Base-by-base conservation (phyloP, 2,888 invertebrate genomes). In the Muscina levida region DNA sequence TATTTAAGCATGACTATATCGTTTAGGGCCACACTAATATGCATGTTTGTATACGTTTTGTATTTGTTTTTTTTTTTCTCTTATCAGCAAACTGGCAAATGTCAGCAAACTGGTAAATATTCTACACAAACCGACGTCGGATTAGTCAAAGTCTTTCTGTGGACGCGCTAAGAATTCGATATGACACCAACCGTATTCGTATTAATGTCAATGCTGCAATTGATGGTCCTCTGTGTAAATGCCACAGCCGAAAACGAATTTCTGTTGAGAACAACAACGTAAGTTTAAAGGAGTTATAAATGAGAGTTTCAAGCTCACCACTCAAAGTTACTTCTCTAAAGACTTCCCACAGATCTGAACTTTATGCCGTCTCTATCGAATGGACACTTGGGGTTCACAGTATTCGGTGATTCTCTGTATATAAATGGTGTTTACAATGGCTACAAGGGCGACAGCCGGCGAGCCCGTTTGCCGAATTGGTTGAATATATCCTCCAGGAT, bases 371-470 rank as follows among this genome's bases (percentile, higher is more conserved):
- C 93, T 0, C 87, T 93, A 2, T 92, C 93, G 0, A 93, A 93
- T 82, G 93, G 93, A 0, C 93, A 93, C 82, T 84, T 93, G 70
- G 93, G 93, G 0, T 92, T 92, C 8, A 92, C 92, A 19, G 85
- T 93, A 17, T 93, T 92, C 86, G 92, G 93, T 37, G 92, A 93
- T 83, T 91, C 93, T 0, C 92, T 93, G 1, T 93, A 92, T 82
- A 92, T 93, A 90, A 93, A 93, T 81, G 93, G 93, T 0, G 84
- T 93, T 0, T 93, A 93, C 87, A 93, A 92, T 86, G 93, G 93
- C 1, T 87, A 86, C 5, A 89, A 87, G 1, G 93, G 93, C 0
- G 90, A 92, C 51, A 93, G 93, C 82, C 92, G 92, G 71, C 91
- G 93, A 6, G 93, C 93, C 0, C 91, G 93, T 42, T 92, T 93